A percentile compares a stretch with the other conserved stretches of the same genome.
Evolutionary conservation across 2,797 vertebrate species (phyloP).

Genomic region (Heteromormyrus szaboi): DNA sequence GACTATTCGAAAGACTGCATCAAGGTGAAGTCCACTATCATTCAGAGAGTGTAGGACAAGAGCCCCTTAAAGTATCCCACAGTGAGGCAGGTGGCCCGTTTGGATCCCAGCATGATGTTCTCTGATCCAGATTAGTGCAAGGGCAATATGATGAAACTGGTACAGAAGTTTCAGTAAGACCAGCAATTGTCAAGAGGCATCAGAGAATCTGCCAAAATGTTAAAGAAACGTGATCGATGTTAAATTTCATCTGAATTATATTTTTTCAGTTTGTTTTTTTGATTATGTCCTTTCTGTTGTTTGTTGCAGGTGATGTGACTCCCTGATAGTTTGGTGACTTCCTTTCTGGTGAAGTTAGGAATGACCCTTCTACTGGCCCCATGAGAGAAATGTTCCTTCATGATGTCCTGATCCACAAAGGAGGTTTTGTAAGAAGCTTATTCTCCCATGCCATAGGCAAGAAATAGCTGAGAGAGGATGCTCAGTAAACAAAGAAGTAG

Average conservation of each 20-base stretch:
- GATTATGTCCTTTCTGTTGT: constrained; percentile 25
- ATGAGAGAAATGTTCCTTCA: neutral
- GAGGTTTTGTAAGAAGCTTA: neutral
- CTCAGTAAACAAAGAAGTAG: neutral
- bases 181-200: neutral
- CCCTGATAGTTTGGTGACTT: constrained; percentile 32
- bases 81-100: constrained; percentile 24
- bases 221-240: neutral
- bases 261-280: neutral
- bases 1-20: constrained; percentile 24
- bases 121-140: constrained; percentile 15
- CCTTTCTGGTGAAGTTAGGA: neutral
- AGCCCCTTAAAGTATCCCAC: neutral
- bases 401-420: neutral
- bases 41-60: constrained; percentile 1
- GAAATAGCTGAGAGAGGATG: neutral
- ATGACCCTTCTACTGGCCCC: neutral
- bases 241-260: constrained; percentile 26
- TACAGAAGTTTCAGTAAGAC: neutral
- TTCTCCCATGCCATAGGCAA: neutral
- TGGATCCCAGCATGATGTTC: constrained; percentile 20
- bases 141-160: neutral
- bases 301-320: constrained; percentile 50
- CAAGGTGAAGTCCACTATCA: constrained; percentile 21
- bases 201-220: neutral